Evolutionary conservation across 2,888 invertebrate species (phyloP).

Genomic region (Sericinus montela): DNA sequence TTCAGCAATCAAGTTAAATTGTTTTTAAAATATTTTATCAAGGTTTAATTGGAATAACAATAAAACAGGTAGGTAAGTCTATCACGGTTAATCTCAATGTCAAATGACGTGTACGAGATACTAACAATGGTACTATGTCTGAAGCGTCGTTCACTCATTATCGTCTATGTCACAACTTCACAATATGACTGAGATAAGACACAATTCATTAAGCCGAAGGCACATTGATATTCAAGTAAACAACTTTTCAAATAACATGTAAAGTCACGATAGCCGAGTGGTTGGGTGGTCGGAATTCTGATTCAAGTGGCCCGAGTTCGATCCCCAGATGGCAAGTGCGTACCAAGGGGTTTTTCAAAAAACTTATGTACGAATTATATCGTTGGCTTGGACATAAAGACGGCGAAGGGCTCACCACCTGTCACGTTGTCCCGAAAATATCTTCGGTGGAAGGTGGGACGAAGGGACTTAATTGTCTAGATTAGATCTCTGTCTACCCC

Average conservation of each 20-base stretch:
- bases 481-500: too few relatives aligned
- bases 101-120: slow-evolving; percentile 3
- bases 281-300: too few relatives aligned
- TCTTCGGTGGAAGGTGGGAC: too few relatives aligned
- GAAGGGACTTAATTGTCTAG: too few relatives aligned
- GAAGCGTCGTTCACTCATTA: neutral
- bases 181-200: slow-evolving; percentile 7
- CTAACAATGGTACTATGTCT: neutral
- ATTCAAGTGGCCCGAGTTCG: too few relatives aligned
- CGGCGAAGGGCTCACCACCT: too few relatives aligned
- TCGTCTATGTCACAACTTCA: slow-evolving; percentile 8
- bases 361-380: too few relatives aligned
- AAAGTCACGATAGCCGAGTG: neutral
- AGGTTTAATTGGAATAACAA: slow-evolving; percentile 10
- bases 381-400: too few relatives aligned
- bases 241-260: neutral
- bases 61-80: slow-evolving; percentile 2
- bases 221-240: neutral
- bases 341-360: too few relatives aligned
- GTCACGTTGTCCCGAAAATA: too few relatives aligned
- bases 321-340: too few relatives aligned
- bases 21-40: neutral
- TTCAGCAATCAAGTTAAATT: too few relatives aligned
- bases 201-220: slow-evolving; percentile 5
- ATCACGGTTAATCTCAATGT: slow-evolving; percentile 15